These are phyloP conservation scores for Thermophis baileyi DNA, from an alignment of 2,113 vertebrate species.

Conservation along the genomic window DNA sequence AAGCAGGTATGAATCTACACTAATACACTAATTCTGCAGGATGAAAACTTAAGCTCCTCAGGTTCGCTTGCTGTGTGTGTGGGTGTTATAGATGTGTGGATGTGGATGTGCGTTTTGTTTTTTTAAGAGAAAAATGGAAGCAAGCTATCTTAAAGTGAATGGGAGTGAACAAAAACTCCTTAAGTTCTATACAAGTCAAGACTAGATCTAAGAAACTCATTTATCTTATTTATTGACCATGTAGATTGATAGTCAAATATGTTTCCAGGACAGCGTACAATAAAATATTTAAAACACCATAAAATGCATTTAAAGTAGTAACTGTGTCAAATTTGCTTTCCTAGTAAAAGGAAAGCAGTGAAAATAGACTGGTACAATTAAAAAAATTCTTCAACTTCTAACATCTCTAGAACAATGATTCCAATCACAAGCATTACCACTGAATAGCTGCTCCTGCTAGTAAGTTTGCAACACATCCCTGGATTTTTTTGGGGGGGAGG, in stretches of 20 bases:
- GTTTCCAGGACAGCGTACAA: neutral
- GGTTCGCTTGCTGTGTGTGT: neutral
- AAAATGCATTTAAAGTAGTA: neutral
- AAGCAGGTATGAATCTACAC: neutral
- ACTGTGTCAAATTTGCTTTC: neutral
- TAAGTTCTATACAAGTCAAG: neutral
- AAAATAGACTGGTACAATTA: neutral
- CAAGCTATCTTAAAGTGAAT: neutral
- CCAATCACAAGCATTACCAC: neutral
- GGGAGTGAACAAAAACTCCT: neutral
- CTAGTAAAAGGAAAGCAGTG: no score
- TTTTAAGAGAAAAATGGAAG: neutral
- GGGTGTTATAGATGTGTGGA: neutral
- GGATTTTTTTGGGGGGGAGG: neutral
- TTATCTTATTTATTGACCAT: neutral
- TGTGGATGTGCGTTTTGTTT: neutral
- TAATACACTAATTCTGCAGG: neutral
- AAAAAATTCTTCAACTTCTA: neutral
- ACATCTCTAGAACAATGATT: neutral
- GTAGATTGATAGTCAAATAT: neutral
- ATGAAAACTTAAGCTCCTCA: neutral
- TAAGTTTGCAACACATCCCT: neutral
- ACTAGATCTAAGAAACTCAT: neutral
- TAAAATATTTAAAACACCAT: neutral
- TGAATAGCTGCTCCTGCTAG: neutral